phyloP scores from a whole-genome alignment of 2,797 vertebrate species.

The Botia almorhae region DNA sequence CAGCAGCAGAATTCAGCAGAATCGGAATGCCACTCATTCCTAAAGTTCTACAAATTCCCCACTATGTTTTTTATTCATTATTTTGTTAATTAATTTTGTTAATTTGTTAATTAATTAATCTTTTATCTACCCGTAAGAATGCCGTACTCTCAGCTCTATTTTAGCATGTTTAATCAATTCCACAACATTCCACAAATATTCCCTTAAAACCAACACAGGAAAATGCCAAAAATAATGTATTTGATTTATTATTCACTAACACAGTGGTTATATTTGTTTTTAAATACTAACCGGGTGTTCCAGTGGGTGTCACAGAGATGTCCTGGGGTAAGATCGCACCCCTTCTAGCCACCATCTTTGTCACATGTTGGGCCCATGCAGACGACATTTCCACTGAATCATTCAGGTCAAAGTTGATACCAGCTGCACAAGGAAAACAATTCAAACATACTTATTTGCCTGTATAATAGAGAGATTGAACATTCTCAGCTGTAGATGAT shows the following conservation, averaged over 20 bases:
- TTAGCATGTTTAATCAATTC: too few relatives aligned
- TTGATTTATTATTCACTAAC: neutral
- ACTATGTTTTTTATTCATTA: too few relatives aligned
- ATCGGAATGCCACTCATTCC: neutral
- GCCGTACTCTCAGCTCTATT: too few relatives aligned
- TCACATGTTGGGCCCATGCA: conserved; percentile 96
- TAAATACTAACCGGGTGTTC: conserved; percentile 85
- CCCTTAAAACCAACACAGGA: too few relatives aligned
- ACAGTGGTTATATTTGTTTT: neutral
- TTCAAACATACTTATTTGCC: neutral
- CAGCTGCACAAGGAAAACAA: conserved; percentile 74
- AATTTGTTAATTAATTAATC: too few relatives aligned
- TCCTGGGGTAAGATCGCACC: conserved; percentile 98
- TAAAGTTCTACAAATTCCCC: too few relatives aligned
- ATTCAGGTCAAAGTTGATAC: conserved; percentile 92
- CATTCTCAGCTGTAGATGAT: neutral
- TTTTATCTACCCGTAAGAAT: too few relatives aligned
- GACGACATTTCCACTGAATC: conserved; percentile 95
- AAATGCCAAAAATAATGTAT: too few relatives aligned
- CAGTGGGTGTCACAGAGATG: conserved; percentile 91
- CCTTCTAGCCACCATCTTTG: conserved; percentile 96
- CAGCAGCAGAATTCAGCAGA: neutral
- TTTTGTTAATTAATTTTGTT: too few relatives aligned
- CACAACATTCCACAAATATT: too few relatives aligned
- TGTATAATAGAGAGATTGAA: neutral